Conservation (phyloP, 2,888 invertebrate genomes). For the Isoperla grammatica region DNA sequence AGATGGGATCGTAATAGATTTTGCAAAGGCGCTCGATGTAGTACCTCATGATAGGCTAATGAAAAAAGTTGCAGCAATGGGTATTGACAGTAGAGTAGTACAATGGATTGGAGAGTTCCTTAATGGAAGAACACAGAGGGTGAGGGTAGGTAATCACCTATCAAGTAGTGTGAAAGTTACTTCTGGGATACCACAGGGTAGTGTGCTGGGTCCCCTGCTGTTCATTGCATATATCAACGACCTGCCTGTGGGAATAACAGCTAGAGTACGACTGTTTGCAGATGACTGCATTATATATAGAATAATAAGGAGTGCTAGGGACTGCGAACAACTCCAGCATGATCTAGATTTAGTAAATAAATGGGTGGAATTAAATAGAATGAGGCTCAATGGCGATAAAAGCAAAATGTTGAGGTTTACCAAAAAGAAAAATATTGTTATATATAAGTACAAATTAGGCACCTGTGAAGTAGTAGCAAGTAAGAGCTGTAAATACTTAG, state of each 20-base stretch:
- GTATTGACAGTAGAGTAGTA: not conserved
- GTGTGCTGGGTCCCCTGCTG: slow-evolving; percentile 1
- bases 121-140: not conserved
- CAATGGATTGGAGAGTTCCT: not conserved
- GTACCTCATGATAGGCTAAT: not conserved
- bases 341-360: not conserved
- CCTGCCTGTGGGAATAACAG: not conserved
- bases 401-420: not conserved
- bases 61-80: not conserved
- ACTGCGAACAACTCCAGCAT: not conserved
- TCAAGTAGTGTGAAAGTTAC: not conserved
- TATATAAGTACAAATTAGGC: not conserved
- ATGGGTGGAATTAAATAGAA: not conserved
- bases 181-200: slow-evolving; percentile 4
- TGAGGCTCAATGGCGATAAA: not conserved
- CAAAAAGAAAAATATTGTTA: not conserved
- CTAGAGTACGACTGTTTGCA: not conserved
- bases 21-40: not conserved
- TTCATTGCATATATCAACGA: slow-evolving; percentile 3
- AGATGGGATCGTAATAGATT: not conserved
- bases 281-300: slow-evolving; percentile 5
- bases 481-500: not conserved
- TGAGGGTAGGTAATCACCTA: not conserved
- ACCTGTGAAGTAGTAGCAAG: not conserved
- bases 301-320: not conserved